These are phyloP conservation scores for Alectoris magna DNA, from an alignment of 2,797 vertebrate species.

Conservation along the genomic window DNA sequence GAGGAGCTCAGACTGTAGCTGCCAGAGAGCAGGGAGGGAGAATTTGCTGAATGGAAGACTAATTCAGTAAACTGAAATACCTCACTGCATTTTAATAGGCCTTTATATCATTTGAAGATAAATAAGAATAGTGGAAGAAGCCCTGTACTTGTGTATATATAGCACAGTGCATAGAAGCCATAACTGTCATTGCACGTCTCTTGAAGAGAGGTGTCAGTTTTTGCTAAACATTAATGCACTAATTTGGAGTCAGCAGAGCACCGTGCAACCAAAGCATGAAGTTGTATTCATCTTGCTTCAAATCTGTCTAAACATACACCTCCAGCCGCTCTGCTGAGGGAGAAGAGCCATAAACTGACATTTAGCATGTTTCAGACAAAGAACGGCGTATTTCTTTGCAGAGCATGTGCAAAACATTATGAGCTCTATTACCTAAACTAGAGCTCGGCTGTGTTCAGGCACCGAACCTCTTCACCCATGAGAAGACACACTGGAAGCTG, in stretches of 20 bases:
- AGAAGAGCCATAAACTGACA: not conserved
- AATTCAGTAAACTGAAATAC: not conserved
- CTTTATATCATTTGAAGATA: not conserved
- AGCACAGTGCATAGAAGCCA: not conserved
- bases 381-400: not conserved
- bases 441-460: not conserved
- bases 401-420: not conserved
- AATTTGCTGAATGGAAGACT: not conserved
- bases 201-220: not conserved
- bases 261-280: not conserved
- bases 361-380: not conserved
- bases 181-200: not conserved
- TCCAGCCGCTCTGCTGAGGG: not conserved
- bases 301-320: slow-evolving; percentile 47
- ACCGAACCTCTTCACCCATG: not conserved
- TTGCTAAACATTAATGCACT: not conserved
- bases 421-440: not conserved
- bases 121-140: not conserved
- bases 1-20: not conserved
- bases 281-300: slow-evolving; percentile 33
- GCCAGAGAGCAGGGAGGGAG: not conserved
- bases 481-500: not conserved
- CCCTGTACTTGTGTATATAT: not conserved
- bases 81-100: not conserved
- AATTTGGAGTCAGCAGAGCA: not conserved